Conservation (phyloP, 2,113 vertebrate genomes). For the Panthera tigris region DNA sequence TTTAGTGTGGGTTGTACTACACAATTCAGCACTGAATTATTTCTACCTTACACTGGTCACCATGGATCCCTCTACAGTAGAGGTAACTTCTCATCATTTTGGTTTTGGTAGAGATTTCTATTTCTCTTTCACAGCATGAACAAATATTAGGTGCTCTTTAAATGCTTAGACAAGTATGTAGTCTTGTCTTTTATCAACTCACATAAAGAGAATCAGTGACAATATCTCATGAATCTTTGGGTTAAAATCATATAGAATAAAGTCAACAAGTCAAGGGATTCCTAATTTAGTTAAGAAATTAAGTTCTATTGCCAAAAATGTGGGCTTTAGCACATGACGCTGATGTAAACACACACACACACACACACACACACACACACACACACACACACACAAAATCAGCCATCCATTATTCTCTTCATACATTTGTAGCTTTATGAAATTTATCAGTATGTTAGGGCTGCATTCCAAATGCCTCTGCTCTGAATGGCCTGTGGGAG, state of each 20-base stretch:
- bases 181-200: not conserved
- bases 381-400: no score
- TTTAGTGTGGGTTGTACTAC: not conserved
- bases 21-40: not conserved
- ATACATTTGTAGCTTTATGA: not conserved
- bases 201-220: not conserved
- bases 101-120: not conserved
- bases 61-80: not conserved
- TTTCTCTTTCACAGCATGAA: not conserved
- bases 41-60: not conserved
- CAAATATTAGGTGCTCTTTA: not conserved
- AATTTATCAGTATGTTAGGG: not conserved
- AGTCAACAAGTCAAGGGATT: not conserved
- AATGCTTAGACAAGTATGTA: not conserved
- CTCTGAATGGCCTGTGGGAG: not conserved
- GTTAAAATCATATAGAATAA: not conserved
- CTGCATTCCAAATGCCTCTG: not conserved
- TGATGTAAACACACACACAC: not conserved
- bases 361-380: not conserved
- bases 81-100: not conserved
- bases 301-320: not conserved
- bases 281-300: constrained; percentile 26
- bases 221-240: not conserved
- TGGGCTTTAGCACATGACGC: not conserved
- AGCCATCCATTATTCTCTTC: not conserved